Conservation (phyloP, 2,888 invertebrate genomes). For the Macropis europaea region DNA sequence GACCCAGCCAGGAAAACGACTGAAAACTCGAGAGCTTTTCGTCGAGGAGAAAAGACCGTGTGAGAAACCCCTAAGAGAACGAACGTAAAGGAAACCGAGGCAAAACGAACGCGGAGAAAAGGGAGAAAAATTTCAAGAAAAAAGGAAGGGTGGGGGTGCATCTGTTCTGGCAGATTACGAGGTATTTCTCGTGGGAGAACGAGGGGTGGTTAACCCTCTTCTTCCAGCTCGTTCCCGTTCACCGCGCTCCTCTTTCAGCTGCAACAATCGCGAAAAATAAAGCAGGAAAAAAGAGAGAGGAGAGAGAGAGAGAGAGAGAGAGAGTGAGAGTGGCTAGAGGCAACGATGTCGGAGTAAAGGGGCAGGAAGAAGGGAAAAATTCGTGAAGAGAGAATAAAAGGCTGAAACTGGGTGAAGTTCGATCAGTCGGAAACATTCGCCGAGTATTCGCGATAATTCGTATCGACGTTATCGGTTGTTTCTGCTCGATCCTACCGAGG, state of each 20-base stretch:
- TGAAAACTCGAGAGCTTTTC: too few relatives aligned
- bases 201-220: slow-evolving; percentile 65
- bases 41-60: too few relatives aligned
- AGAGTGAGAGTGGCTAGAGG: not conserved
- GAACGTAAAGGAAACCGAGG: too few relatives aligned
- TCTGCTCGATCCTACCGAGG: not conserved
- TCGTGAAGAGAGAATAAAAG: too few relatives aligned
- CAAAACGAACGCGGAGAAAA: slow-evolving; percentile 6
- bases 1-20: too few relatives aligned
- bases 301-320: not conserved
- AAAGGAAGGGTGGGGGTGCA: slow-evolving; percentile 37
- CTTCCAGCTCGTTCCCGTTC: slow-evolving; percentile 26
- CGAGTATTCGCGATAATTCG: slow-evolving; percentile 28
- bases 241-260: slow-evolving; percentile 14
- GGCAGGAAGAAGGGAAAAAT: too few relatives aligned
- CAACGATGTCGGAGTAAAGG: not conserved
- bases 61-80: too few relatives aligned
- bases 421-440: too few relatives aligned
- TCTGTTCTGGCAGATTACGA: slow-evolving; percentile 62
- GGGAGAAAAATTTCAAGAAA: not conserved
- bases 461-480: slow-evolving; percentile 29
- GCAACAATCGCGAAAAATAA: slow-evolving; percentile 29
- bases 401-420: too few relatives aligned
- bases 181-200: slow-evolving; percentile 65
- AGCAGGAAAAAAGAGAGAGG: not conserved